Conservation (phyloP, 2,888 invertebrate genomes). For the Heliconius aoede region DNA sequence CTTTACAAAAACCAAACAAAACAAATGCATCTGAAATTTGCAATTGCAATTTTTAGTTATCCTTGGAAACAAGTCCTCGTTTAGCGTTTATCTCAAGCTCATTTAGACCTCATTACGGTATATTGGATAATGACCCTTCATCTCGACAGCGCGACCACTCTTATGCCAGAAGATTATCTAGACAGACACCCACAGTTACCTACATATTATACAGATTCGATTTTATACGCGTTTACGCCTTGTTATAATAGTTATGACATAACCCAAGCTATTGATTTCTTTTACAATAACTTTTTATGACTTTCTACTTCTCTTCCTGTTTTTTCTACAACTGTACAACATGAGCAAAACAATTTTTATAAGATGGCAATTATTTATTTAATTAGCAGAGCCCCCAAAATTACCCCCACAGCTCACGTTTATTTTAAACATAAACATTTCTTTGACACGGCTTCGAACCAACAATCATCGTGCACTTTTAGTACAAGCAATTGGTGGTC, state of each 20-base stretch:
- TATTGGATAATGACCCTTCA: slow-evolving; percentile 38
- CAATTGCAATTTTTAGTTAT: not conserved
- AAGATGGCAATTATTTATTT: no score
- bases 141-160: slow-evolving; percentile 29
- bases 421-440: no score
- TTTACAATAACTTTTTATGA: no score
- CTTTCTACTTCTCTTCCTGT: no score
- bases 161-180: slow-evolving; percentile 26
- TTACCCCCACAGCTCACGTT: no score
- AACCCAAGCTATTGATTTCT: no score
- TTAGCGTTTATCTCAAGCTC: slow-evolving; percentile 11
- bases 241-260: not conserved
- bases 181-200: slow-evolving; percentile 22
- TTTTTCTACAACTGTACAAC: no score
- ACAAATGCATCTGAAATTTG: not conserved
- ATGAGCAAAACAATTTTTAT: no score
- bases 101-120: slow-evolving; percentile 28
- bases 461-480: no score
- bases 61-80: slow-evolving; percentile 2
- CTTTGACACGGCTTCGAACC: no score
- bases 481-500: no score
- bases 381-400: no score
- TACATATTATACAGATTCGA: not conserved
- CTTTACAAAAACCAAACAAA: not conserved
- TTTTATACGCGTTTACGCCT: not conserved